A percentile compares a stretch with the other conserved stretches of the same genome.
Evolutionary conservation across 2,888 invertebrate species (phyloP).

Genomic region (Erebia ligea): DNA sequence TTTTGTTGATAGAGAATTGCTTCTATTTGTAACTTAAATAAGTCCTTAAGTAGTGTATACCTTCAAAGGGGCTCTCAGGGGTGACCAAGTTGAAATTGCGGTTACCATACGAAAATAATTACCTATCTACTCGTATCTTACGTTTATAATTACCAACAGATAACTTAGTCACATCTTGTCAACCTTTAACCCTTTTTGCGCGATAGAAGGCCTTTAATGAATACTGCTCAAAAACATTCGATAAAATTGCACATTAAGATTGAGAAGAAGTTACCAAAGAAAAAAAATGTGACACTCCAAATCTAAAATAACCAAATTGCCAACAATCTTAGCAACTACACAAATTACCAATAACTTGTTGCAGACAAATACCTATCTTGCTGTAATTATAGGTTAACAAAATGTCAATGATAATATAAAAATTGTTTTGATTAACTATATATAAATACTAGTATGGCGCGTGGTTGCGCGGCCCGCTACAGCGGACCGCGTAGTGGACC

Average conservation of each 20-base stretch:
- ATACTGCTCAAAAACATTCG: constrained; percentile 63
- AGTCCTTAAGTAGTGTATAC: too few species aligned
- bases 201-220: constrained; percentile 69
- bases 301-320: constrained; percentile 34
- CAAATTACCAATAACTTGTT: background rate
- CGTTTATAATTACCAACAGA: constrained; percentile 58
- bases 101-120: constrained; percentile 56
- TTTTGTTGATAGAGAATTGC: too few species aligned
- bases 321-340: constrained; percentile 30
- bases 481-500: too few species aligned
- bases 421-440: too few species aligned
- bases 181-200: constrained; percentile 58
- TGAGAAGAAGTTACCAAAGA: constrained; percentile 29
- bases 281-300: constrained; percentile 29
- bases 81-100: constrained; percentile 13
- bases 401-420: too few species aligned
- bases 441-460: too few species aligned
- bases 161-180: constrained; percentile 55
- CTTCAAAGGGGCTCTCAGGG: constrained; percentile 5
- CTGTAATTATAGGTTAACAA: too few species aligned
- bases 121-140: constrained; percentile 42
- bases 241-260: constrained; percentile 51
- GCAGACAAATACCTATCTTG: background rate
- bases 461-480: too few species aligned
- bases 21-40: too few species aligned